Conservation (phyloP, 2,113 vertebrate genomes). For the Acinonyx jubatus region DNA sequence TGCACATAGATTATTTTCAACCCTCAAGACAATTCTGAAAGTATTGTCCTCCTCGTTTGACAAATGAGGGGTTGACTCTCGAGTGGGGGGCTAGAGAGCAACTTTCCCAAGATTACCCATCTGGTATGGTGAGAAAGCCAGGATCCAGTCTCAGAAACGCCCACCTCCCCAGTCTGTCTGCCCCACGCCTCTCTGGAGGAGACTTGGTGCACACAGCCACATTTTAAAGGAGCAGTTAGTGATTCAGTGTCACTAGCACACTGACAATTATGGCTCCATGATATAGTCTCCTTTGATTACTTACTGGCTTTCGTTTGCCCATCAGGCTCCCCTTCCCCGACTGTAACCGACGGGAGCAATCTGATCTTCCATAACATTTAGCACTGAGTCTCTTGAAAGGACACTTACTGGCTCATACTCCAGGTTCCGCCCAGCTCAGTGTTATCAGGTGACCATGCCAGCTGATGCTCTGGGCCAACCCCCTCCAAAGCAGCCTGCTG, state of each 20-base stretch:
- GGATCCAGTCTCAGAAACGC: background rate
- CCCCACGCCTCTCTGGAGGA: background rate
- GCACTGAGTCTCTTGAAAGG: background rate
- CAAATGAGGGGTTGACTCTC: background rate
- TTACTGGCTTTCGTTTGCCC: background rate
- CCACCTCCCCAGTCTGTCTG: background rate
- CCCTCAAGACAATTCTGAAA: background rate
- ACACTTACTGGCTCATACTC: background rate
- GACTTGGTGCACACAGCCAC: background rate
- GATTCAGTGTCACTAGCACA: background rate
- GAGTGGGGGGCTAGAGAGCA: fast-evolving
- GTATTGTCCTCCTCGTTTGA: background rate
- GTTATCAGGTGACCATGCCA: background rate
- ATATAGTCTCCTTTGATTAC: background rate
- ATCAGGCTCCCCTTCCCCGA: background rate
- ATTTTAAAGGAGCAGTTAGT: fast-evolving
- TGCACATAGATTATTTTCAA: background rate
- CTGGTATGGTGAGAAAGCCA: background rate
- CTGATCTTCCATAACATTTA: background rate
- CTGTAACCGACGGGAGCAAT: fast-evolving
- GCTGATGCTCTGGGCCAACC: background rate
- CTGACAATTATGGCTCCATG: fast-evolving
- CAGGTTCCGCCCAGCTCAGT: background rate
- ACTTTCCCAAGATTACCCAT: background rate
- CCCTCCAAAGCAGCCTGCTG: background rate